These are phyloP conservation scores for Porites lobata DNA, from an alignment of 92 coral and sea anemone species.

Conservation along the genomic window DNA sequence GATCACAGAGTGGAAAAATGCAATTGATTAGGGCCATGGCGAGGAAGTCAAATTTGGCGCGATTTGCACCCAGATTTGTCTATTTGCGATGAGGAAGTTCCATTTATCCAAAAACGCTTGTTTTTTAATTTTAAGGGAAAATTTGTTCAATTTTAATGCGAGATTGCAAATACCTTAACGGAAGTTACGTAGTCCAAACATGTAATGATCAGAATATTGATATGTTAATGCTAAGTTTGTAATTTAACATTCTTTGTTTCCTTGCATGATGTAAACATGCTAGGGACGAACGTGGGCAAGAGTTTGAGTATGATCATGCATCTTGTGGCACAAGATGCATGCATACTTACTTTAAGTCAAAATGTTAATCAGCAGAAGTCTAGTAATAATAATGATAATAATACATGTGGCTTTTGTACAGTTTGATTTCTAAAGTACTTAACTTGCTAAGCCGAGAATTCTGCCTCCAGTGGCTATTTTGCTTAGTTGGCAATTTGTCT, in stretches of 20 bases:
- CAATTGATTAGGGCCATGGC: not conserved
- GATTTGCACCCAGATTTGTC: slow-evolving; percentile 17
- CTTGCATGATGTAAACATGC: not conserved
- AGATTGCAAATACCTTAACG: not conserved
- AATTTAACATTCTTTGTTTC: not conserved
- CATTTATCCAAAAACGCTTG: too few species aligned
- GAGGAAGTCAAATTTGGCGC: slow-evolving; percentile 43
- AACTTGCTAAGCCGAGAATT: too few species aligned
- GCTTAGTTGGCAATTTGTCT: too few species aligned
- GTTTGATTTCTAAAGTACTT: too few species aligned
- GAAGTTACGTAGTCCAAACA: slow-evolving; percentile 1
- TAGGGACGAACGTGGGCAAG: not conserved
- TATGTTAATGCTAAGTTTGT: not conserved
- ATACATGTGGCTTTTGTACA: too few species aligned
- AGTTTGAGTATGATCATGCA: too few species aligned
- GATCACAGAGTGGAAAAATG: not conserved
- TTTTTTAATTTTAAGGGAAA: too few species aligned
- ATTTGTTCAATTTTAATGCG: not conserved
- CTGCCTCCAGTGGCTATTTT: too few species aligned
- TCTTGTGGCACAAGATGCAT: too few species aligned
- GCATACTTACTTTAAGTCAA: too few species aligned
- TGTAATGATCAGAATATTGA: not conserved
- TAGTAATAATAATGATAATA: too few species aligned
- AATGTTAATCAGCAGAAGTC: too few species aligned
- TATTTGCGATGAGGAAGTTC: not conserved